Evolutionary conservation across 2,888 invertebrate genomes (phyloP), one percentile per base, ranked within the genome.

Genomic region (Palloptera scutellata): DNA sequence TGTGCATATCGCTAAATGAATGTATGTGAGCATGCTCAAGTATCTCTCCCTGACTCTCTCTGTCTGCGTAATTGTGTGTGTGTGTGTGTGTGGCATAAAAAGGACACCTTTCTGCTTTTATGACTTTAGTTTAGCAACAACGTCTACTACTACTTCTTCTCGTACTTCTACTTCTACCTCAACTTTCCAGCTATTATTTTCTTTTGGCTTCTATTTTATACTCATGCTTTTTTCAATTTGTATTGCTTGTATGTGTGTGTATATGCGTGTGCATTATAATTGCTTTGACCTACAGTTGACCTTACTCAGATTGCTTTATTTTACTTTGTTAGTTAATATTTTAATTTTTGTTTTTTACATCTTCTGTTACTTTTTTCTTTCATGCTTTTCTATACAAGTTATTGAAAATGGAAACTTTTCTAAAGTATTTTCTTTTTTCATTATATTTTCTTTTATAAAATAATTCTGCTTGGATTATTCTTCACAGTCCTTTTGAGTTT

Each of bases 31-130:
- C 51, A 60, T 57, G 64, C 11, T 17, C 30, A 30, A 30, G 30
- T 30, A 30, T 30, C 30, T 30, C 30, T 30, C 6, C 30, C 30
- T 4, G 30, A 4, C 30, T 30, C 6, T 30, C 30, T 30, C 2
- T 30, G 30, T 30, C 3, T 30, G 6, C 30, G 2, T n/a, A n/a
- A n/a, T n/a, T n/a, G n/a, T n/a, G n/a, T 30, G 3, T 30, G 30
- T 6, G 30, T 30, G 2, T 30, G 6, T 30, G 30, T 30, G 6
- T 30, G 6, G 30, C 12, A 42, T 19, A 17, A 66, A 59, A 51
- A 12, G 17, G 51, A 62, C 73, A 75, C 72, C 67, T 73, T 66
- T 66, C 42, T 72, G 71, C 74, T 74, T 77, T 78, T 78, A 78
- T 74, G 76, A 72, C 70, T 66, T 61, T 73, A 30, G 64, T 66